Conservation (phyloP, 1,140 invertebrate species). For the Helicoverpa armigera region DNA sequence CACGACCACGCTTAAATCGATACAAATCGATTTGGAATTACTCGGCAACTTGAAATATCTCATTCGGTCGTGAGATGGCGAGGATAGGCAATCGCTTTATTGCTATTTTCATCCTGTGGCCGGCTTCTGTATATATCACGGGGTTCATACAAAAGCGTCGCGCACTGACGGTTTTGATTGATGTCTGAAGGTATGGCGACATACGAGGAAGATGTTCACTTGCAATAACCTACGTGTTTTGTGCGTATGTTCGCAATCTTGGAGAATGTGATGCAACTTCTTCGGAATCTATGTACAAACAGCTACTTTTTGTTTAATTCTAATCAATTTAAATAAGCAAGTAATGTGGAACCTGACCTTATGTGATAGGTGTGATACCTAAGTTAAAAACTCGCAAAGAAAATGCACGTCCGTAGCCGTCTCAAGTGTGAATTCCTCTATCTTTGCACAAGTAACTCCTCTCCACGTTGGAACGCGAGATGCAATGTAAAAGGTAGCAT, state of each 20-base stretch:
- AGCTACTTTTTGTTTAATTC: neutral
- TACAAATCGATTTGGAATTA: conserved; percentile 12
- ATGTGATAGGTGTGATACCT: too few species aligned
- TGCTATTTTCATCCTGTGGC: conserved; percentile 20
- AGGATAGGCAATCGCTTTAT: conserved; percentile 24
- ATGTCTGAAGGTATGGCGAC: conserved; percentile 35
- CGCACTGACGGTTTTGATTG: conserved; percentile 19
- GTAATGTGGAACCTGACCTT: too few species aligned
- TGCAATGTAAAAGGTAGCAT: conserved; percentile 17
- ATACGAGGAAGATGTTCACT: conserved; percentile 20
- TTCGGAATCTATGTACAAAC: conserved; percentile 2
- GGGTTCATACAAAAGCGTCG: conserved; percentile 9
- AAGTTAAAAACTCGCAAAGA: neutral
- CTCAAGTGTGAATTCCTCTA: neutral
- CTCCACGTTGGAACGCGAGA: neutral
- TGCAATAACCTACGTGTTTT: neutral
- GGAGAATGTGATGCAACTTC: neutral
- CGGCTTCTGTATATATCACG: conserved; percentile 23
- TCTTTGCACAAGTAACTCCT: neutral
- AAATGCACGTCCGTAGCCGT: neutral
- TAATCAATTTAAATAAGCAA: neutral
- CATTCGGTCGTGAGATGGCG: conserved; percentile 15
- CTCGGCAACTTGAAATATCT: conserved; percentile 35
- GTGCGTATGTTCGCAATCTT: neutral
- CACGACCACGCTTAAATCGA: neutral